phyloP scores from a whole-genome alignment of 1,140 invertebrate species.

The Acromyrmex heyeri region DNA sequence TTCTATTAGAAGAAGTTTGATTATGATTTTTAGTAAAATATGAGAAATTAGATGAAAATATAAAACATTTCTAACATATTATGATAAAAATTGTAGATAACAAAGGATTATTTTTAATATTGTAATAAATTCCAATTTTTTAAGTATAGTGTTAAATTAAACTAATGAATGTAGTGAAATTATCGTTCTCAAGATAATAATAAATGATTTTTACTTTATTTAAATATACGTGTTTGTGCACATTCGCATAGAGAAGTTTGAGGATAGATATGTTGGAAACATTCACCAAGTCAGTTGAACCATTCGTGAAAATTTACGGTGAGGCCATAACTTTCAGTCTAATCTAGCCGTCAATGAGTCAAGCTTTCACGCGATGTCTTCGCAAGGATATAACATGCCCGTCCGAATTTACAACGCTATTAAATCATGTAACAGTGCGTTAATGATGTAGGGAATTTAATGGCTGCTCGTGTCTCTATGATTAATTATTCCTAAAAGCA shows the following conservation, averaged over 20 bases:
- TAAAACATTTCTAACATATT: neutral
- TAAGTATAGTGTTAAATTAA: neutral
- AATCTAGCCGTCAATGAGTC: slow-evolving; percentile 31
- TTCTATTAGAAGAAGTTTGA: neutral
- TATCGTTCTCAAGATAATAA: too few relatives aligned
- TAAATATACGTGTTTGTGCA: neutral
- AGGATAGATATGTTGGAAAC: neutral
- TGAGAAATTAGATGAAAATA: neutral
- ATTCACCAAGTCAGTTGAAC: slow-evolving; percentile 3
- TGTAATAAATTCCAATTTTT: slow-evolving; percentile 3
- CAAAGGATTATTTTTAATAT: neutral
- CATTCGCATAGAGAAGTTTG: neutral
- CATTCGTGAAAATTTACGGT: slow-evolving; percentile 4
- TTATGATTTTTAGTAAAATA: neutral
- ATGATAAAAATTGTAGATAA: neutral
- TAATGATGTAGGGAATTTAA: slow-evolving; percentile 56
- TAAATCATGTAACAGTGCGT: slow-evolving; percentile 52
- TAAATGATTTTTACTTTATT: neutral
- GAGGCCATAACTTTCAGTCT: neutral
- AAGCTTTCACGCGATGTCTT: slow-evolving; percentile 24
- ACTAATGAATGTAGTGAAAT: neutral
- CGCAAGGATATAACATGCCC: neutral
- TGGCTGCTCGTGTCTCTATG: slow-evolving; percentile 38
- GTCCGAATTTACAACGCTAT: slow-evolving; percentile 46
- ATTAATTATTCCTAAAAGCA: slow-evolving; percentile 63